These are phyloP conservation scores for Perodicticus potto DNA, from an alignment of 2,797 vertebrate genomes.

Conservation along the genomic window DNA sequence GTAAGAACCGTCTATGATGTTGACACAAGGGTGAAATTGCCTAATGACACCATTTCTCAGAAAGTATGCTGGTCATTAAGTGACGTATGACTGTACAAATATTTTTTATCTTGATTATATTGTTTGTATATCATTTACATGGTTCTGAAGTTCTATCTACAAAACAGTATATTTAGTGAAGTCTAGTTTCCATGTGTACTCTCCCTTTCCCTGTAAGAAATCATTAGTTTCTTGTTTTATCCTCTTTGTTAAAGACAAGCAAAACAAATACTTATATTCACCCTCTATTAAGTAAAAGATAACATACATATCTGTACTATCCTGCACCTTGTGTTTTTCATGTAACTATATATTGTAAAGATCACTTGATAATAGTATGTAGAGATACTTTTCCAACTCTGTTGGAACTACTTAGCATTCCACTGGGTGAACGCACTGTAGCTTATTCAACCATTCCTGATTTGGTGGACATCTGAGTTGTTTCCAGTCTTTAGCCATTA, in stretches of 20 bases:
- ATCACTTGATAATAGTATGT: not conserved
- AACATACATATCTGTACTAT: not conserved
- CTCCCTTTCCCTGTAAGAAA: not conserved
- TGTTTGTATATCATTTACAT: not conserved
- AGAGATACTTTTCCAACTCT: not conserved
- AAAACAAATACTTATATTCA: not conserved
- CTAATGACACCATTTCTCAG: not conserved
- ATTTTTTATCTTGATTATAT: constrained; percentile 15
- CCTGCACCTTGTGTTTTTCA: not conserved
- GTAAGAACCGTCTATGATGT: not conserved
- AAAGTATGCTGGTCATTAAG: not conserved
- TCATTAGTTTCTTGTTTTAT: not conserved
- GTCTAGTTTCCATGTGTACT: not conserved
- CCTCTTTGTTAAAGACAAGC: constrained; percentile 1
- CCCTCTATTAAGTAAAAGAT: constrained; percentile 13
- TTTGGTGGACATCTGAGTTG: not conserved
- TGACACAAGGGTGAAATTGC: not conserved
- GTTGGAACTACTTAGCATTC: not conserved
- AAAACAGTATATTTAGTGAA: constrained; percentile 1
- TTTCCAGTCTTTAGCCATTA: constrained; percentile 20
- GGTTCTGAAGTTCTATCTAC: constrained; percentile 13
- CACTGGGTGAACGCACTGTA: not conserved
- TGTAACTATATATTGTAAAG: not conserved
- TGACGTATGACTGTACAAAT: not conserved
- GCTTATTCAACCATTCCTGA: not conserved